A percentile compares a stretch with the other conserved stretches of the same genome.
phyloP scores from a whole-genome alignment of 2,888 invertebrate species.

The Schizotus pectinicornis region DNA sequence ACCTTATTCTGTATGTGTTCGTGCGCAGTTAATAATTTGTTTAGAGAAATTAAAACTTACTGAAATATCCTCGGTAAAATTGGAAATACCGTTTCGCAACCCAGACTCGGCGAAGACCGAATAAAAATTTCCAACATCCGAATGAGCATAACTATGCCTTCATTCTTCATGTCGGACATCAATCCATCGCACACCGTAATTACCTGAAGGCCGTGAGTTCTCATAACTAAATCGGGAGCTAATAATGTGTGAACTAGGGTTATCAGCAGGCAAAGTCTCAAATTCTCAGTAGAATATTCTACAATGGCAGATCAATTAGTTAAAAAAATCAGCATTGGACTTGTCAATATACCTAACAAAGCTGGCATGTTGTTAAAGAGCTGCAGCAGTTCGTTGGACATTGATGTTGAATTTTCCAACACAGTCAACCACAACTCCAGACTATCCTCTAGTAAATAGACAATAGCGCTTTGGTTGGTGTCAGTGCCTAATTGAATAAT shows the following conservation, averaged over 20 bases:
- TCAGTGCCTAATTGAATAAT: conserved; percentile 80
- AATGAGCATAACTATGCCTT: conserved; percentile 75
- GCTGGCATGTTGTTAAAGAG: conserved; percentile 77
- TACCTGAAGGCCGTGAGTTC: conserved; percentile 73
- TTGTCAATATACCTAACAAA: conserved; percentile 66
- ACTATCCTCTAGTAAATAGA: conserved; percentile 92
- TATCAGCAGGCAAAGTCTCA: conserved; percentile 79
- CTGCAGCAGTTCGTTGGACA: conserved; percentile 71
- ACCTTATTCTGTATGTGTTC: too few species aligned
- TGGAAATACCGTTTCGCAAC: conserved; percentile 74
- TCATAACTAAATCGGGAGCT: conserved; percentile 78
- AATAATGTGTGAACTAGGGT: conserved; percentile 83
- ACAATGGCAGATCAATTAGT: conserved; percentile 41
- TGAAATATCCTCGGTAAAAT: conserved; percentile 67
- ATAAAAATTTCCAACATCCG: conserved; percentile 79
- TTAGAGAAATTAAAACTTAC: conserved; percentile 55
- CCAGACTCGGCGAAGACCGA: conserved; percentile 73
- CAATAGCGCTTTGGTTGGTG: conserved; percentile 77
- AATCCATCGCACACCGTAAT: conserved; percentile 74
- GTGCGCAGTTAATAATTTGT: too few species aligned
- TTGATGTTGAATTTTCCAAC: conserved; percentile 75
- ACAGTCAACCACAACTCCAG: conserved; percentile 88
- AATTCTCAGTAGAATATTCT: conserved; percentile 84
- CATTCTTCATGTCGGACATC: conserved; percentile 77
- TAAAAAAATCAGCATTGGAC: conserved; percentile 2